Base-by-base conservation (phyloP, 2,797 vertebrate genomes). In the Lophius americanus region DNA sequence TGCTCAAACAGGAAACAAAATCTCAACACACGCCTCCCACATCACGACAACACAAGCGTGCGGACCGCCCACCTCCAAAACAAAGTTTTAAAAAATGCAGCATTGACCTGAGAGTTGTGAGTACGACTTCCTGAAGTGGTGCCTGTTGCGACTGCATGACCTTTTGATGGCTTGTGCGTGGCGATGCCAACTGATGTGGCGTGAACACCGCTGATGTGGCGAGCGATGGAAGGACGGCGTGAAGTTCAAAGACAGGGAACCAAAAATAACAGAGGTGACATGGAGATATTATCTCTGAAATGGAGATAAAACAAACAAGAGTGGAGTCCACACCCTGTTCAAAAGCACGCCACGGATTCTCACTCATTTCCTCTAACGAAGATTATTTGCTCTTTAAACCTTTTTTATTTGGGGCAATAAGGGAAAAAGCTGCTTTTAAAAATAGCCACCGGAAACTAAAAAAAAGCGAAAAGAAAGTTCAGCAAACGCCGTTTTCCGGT, bases 111-210 rank as follows among this genome's bases (percentile, higher is more conserved):
- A 55, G 43, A 53, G 23, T 23, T 23, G 23, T 23, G 23, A 23
- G 23, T 23, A 23, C 23, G 23, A 23, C 23, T 23, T 23, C 23
- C 23, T 23, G 23, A 23, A 23, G 23, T 23, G 23, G 23, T 23
- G 23, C 23, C 23, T 23, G 23, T 23, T 23, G 23, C 23, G 23
- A 23, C 23, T 23, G 23, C 23, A 35, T 42, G 39, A 44, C 42
- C 13, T 53, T 11, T 56, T 5, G 41, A 1, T 35, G 4, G 0
- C 23, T 23, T 23, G 50, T 78, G 49, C 51, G 8, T 10, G 35
- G 35, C 23, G 0, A 0, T 48, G 48, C 63, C 76, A 73, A 32
- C 69, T 78, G 76, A 62, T 9, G 23, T 60, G 43, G 84, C 42
- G 80, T 46, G 80, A 51, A 39, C 48, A 64, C 68, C 76, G 60